Conservation (phyloP, 2,113 vertebrate species). For the Oreotrochilus melanogaster region DNA sequence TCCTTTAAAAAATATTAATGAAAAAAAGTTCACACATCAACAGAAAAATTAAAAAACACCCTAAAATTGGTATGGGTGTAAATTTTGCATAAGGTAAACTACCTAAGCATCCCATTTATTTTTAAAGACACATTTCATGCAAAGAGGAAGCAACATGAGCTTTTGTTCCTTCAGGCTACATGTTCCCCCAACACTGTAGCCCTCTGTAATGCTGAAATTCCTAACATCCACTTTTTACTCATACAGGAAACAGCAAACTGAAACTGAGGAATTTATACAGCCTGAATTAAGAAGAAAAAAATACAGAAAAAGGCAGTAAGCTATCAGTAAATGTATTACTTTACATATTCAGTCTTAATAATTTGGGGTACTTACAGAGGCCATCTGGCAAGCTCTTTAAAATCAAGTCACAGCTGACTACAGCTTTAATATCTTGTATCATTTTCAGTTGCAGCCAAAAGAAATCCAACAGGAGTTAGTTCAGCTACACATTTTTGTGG, state of each 20-base stretch:
- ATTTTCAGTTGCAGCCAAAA: not conserved
- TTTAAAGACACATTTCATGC: not conserved
- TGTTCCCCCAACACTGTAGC: not conserved
- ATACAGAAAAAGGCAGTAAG: not conserved
- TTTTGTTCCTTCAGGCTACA: not conserved
- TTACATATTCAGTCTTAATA: slow-evolving; percentile 20
- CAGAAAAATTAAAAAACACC: not conserved
- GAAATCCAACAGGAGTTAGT: not conserved
- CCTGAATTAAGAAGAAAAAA: not conserved
- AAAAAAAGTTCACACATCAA: not conserved
- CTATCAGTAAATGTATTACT: not conserved
- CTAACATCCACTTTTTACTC: not conserved
- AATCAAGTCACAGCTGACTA: not conserved
- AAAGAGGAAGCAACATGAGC: not conserved
- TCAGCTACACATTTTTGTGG: not conserved
- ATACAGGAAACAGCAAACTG: not conserved
- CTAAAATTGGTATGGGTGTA: not conserved
- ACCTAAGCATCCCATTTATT: not conserved
- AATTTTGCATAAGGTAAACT: not conserved
- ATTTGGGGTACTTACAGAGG: not conserved
- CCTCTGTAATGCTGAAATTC: not conserved
- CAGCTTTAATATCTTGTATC: not conserved
- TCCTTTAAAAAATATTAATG: not conserved
- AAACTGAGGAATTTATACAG: not conserved
- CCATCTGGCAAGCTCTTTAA: slow-evolving; percentile 18